Percentiles rank a stretch among this genome's conserved stretches.
phyloP scores from a whole-genome alignment of 2,888 invertebrate genomes.

The Craniophora ligustri region DNA sequence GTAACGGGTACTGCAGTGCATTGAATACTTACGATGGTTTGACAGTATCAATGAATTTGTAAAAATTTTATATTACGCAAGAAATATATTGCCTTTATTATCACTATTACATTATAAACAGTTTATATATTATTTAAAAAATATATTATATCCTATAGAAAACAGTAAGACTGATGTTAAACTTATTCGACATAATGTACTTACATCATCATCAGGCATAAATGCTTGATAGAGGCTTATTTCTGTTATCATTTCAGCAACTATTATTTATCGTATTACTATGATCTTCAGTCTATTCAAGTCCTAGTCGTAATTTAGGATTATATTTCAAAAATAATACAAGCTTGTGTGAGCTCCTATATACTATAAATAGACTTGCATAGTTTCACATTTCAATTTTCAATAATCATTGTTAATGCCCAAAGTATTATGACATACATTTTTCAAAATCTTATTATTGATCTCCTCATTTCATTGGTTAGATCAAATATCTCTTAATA shows the following conservation, averaged over 20 bases:
- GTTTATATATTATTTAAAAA: neutral
- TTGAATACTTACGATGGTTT: constrained; percentile 9
- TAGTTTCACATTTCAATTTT: constrained; percentile 5
- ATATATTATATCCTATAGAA: neutral
- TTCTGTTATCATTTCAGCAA: constrained; percentile 13
- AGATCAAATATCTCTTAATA: constrained; percentile 6
- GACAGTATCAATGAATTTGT: constrained; percentile 6
- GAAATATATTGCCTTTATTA: constrained; percentile 35
- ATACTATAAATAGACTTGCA: neutral
- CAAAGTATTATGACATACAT: neutral
- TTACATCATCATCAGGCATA: constrained; percentile 42
- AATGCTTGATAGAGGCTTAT: constrained; percentile 22
- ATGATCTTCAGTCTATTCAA: neutral
- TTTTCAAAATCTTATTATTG: constrained; percentile 13
- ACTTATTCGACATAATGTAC: constrained; percentile 6
- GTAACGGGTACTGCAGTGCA: constrained; percentile 12
- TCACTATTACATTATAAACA: constrained; percentile 18
- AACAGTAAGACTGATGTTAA: neutral
- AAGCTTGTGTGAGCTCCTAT: constrained; percentile 19
- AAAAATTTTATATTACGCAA: neutral
- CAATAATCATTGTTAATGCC: neutral
- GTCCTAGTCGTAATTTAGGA: neutral
- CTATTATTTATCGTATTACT: neutral
- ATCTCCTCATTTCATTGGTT: too few species aligned
- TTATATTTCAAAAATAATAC: neutral